phyloP scores from a whole-genome alignment of 2,113 vertebrate genomes.

The Mesembrinibis cayennensis region DNA sequence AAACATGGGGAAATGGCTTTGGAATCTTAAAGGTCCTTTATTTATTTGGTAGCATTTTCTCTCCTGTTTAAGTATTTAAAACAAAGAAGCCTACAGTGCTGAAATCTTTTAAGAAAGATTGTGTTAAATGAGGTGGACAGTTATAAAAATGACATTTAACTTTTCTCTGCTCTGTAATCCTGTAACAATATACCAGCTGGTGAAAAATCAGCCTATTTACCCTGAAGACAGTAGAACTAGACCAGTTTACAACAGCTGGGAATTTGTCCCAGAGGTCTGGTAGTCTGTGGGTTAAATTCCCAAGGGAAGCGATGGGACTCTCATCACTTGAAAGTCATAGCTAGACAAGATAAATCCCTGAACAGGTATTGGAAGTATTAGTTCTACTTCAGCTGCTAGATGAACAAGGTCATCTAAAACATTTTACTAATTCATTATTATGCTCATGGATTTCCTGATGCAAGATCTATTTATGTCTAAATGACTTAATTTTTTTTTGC shows the following conservation, averaged over 20 bases:
- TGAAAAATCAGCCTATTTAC: background rate
- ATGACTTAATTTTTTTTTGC: background rate
- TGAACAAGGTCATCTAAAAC: background rate
- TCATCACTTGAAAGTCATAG: background rate
- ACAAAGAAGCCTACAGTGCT: background rate
- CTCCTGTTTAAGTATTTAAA: slow-evolving; percentile 41
- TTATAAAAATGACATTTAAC: background rate
- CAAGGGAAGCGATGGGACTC: background rate
- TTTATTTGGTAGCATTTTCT: slow-evolving; percentile 18
- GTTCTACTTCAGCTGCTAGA: background rate
- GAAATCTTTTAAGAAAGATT: background rate
- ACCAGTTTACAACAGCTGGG: background rate
- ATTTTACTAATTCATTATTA: background rate
- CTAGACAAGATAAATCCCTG: background rate
- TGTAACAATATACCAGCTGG: background rate
- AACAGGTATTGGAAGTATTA: background rate
- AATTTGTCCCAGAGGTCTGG: background rate
- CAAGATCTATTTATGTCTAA: background rate
- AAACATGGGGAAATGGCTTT: slow-evolving; percentile 62
- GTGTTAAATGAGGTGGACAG: background rate
- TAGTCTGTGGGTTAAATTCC: background rate
- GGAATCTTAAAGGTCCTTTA: slow-evolving; percentile 24
- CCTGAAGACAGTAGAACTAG: background rate
- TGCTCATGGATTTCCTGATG: background rate
- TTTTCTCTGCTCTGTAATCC: background rate